Evolutionary conservation across 2,797 vertebrate species (phyloP).

Genomic region (Hydrophis major): DNA sequence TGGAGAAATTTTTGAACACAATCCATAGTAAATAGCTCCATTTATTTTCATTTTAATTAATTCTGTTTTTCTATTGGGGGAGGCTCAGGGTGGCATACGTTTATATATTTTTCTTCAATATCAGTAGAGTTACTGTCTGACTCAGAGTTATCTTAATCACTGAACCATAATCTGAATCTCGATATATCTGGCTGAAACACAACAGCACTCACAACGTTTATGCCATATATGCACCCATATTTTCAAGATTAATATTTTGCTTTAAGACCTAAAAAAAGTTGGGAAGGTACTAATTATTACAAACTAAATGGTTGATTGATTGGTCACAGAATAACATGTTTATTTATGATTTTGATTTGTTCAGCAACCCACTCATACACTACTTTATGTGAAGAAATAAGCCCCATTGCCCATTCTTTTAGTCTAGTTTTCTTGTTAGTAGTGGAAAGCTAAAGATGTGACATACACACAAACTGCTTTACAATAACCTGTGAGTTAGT

Average conservation of each 20-base stretch:
- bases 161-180: background rate
- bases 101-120: background rate
- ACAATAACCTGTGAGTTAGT: background rate
- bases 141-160: background rate
- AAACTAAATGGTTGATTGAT: background rate
- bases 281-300: background rate
- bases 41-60: background rate
- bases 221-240: background rate
- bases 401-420: background rate
- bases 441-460: background rate
- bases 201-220: background rate
- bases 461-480: background rate
- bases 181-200: background rate
- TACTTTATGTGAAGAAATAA: background rate
- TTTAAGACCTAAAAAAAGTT: background rate
- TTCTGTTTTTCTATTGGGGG: background rate
- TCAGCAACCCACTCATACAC: background rate
- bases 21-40: background rate
- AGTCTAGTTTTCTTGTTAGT: background rate
- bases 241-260: background rate
- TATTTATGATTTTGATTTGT: background rate
- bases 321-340: background rate
- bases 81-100: background rate
- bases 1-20: background rate
- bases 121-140: background rate